Evolutionary conservation across 2,797 vertebrate genomes (phyloP), one percentile per base, ranked within the genome.

Genomic region (Peromyscus melanophrys): DNA sequence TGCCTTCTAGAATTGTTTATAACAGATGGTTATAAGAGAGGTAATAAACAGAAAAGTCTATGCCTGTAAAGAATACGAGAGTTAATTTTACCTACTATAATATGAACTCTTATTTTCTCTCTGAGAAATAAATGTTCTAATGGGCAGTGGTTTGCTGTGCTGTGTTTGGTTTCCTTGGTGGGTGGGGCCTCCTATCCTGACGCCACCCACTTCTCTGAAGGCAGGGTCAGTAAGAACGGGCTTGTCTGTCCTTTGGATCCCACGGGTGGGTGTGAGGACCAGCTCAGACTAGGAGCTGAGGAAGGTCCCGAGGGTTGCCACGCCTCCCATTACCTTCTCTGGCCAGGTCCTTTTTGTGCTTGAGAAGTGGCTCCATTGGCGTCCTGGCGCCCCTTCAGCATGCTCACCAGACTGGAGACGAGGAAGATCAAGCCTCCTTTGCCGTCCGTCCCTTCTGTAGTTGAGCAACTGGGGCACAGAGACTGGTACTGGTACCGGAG

Each of bases 111-210:
- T 98, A 99, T 99, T 99, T 99, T 99, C 99, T 99, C 98, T 99
- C 99, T 99, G 99, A 99, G 99, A 99, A 99, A 99, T 99, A 99
- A 99, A 99, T 99, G 99, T 99, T 99, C 98, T 99, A 99, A 99
- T 99, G 98, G 97, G 97, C 98, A 93, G 93, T 85, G 88, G 43
- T 34, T 65, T 46, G 55, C 89, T 9, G 76, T 95, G 94, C 88
- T 82, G 71, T 95, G 40, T 89, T 86, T 95, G 87, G 29, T 95
- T 78, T 96, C 1, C 11, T 92, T 65, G 3, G 14, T 46, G 84
- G 3, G 14, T 46, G 87, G 83, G 29, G 27, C 40, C 52, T 87
- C 43, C n/a, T 55, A 7, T 8, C 5, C 82, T 55, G 0, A 9
- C 67, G 29, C 89, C 31, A 11, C 69, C 29, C 8, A 13, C 29